These are phyloP conservation scores for Channa argus DNA, from an alignment of 2,113 vertebrate genomes.

Conservation along the genomic window DNA sequence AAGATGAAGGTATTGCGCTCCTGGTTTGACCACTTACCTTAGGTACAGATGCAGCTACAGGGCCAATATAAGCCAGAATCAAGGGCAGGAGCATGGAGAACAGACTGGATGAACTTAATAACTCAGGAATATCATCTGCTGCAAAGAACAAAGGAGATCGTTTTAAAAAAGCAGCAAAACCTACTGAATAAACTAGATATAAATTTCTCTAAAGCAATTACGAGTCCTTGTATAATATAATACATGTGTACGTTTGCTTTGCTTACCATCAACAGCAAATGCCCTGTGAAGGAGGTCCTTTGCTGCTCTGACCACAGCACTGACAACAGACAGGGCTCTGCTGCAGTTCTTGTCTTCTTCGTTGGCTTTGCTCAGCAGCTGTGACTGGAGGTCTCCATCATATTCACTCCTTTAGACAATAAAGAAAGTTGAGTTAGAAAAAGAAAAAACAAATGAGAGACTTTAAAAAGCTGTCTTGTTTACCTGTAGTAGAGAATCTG, in stretches of 20 bases:
- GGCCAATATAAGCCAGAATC: constrained; percentile 97
- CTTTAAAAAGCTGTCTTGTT: constrained; percentile 13
- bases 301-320: constrained; percentile 93
- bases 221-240: neutral
- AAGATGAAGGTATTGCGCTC: neutral
- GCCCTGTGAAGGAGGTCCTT: constrained; percentile 97
- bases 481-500: constrained; percentile 99
- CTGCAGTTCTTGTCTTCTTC: constrained; percentile 99
- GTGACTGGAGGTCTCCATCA: constrained; percentile 97
- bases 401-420: constrained; percentile 91
- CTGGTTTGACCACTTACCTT: constrained; percentile 84
- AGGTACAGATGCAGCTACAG: constrained; percentile 96
- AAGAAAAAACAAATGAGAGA: neutral
- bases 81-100: constrained; percentile 99
- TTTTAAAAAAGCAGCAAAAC: neutral
- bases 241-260: neutral
- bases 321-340: constrained; percentile 95
- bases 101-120: constrained; percentile 97
- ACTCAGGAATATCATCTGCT: constrained; percentile 98
- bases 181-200: neutral
- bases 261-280: constrained; percentile 96
- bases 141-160: constrained; percentile 56
- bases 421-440: neutral
- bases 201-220: neutral
- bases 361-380: constrained; percentile 96